These are phyloP conservation scores for Leucoraja erinaceus DNA, from an alignment of 2,113 vertebrate genomes.

Conservation along the genomic window DNA sequence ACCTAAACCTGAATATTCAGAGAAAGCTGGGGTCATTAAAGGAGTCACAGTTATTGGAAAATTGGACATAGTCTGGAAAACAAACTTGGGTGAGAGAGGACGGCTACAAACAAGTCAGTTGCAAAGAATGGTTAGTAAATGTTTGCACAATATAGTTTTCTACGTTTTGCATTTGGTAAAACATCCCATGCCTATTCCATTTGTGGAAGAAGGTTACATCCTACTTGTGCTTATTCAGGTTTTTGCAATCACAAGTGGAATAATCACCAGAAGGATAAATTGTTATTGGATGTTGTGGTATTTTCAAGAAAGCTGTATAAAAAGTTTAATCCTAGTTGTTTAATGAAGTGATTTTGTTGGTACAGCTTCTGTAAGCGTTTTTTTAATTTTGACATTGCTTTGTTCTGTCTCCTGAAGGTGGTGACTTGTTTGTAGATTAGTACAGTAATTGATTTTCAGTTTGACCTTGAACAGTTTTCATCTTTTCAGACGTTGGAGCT, in stretches of 20 bases:
- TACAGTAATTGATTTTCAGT: background rate
- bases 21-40: slow-evolving; percentile 95
- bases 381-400: background rate
- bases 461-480: background rate
- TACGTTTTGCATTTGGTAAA: background rate
- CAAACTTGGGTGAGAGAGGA: slow-evolving; percentile 90
- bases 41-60: slow-evolving; percentile 96
- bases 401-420: background rate
- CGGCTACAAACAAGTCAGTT: slow-evolving; percentile 94
- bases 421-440: background rate
- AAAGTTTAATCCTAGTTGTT: background rate
- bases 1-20: slow-evolving; percentile 91
- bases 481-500: background rate
- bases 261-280: background rate
- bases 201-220: background rate
- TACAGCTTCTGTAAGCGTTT: background rate
- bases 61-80: slow-evolving; percentile 98
- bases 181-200: background rate
- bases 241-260: background rate
- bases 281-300: background rate
- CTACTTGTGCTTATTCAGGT: background rate
- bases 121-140: slow-evolving; percentile 81
- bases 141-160: slow-evolving; percentile 3
- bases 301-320: background rate
- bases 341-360: background rate